Base-by-base conservation (phyloP, 1,140 invertebrate genomes). In the Drosophila setifemur region DNA sequence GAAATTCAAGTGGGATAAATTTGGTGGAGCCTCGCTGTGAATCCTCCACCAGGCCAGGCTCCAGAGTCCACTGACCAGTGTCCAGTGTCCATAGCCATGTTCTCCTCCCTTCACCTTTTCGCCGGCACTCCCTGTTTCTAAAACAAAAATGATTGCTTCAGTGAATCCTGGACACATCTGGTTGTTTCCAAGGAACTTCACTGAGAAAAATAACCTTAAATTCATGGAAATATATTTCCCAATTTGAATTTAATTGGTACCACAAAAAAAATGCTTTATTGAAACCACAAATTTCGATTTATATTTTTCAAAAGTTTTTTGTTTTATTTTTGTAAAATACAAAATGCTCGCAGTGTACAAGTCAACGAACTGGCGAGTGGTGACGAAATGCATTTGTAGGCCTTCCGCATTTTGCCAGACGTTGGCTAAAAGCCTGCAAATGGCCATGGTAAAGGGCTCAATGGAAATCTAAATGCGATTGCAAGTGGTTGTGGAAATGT, bases 401-500 rank as follows among this genome's bases (percentile, higher is more conserved):
- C 54, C 29, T 82, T 82, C 79, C 58, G 44, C 37, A 52, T 64
- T 58, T 18, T 25, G 63, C 63, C 50, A 73, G 47, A 66, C 61
- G 61, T 18, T 42, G 76, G 47, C 53, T 85, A 82, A 82, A 82
- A 85, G 78, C 78, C 64, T 64, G 33, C 61, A 64, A 66, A 64
- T 48, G 54, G 63, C 57, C 66, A 55, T 28, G 35, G 31, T n/a
- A 29, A 5, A n/a, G 26, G 9, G 19, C 4, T 4, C n/a, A n/a
- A 18, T 39, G 31, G 18, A 19, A 12, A 14, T 42, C 14, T 11
- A 42, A 43, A 21, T 28, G 29, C 21, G n/a, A 33, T 43, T 67
- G 63, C 25, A 66, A 67, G 53, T 67, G 60, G 26, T 61, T 26
- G 57, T 44, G 53, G 53, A n/a, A n/a, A n/a, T n/a, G n/a, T n/a